These are phyloP conservation scores for Ploceus nigricollis DNA, from an alignment of 2,113 vertebrate species.

Conservation along the genomic window DNA sequence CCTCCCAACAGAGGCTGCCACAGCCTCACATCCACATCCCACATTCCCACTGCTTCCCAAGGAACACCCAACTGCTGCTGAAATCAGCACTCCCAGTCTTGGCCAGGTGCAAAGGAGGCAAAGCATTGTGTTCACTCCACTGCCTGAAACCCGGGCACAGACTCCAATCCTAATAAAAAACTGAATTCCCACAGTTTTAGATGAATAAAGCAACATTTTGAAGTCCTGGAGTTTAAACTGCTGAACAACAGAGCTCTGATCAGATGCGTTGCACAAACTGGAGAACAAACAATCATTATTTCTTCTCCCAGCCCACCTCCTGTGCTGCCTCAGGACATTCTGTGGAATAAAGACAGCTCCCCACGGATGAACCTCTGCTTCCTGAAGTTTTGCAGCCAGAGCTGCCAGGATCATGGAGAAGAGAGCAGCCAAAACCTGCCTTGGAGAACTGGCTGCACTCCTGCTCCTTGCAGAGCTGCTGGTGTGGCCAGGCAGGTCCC, in stretches of 20 bases:
- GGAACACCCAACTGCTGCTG: background rate
- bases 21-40: background rate
- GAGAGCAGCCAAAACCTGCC: background rate
- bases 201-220: background rate
- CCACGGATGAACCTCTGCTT: background rate
- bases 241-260: background rate
- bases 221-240: background rate
- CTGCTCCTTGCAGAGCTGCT: background rate
- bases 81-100: rapidly evolving
- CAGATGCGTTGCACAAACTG: background rate
- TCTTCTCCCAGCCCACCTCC: background rate
- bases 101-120: background rate
- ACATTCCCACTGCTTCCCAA: background rate
- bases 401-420: background rate
- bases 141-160: background rate
- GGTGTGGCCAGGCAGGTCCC: background rate
- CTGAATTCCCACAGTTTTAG: background rate
- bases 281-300: background rate
- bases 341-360: background rate
- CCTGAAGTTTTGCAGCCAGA: background rate
- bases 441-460: background rate
- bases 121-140: background rate
- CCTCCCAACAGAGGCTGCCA: background rate
- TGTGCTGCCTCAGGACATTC: background rate
- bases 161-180: background rate